Conservation (phyloP, 2,888 invertebrate species). For the Sesia apiformis region DNA sequence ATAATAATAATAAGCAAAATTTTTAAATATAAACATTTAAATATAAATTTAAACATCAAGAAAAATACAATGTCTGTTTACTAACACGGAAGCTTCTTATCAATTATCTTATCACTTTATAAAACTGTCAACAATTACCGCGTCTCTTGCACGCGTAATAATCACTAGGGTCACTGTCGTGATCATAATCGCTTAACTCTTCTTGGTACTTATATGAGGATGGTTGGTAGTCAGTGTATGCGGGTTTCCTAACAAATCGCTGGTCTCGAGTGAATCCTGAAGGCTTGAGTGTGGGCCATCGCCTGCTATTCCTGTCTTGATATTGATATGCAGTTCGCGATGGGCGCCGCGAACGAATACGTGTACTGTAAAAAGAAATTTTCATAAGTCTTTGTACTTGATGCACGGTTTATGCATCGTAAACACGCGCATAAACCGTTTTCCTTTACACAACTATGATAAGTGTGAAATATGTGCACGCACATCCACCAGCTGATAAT, state of each 20-base stretch:
- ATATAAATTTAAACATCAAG: too few relatives aligned
- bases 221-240: slow-evolving; percentile 2
- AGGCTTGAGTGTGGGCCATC: slow-evolving; percentile 36
- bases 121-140: slow-evolving; percentile 35
- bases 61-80: too few relatives aligned
- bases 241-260: neutral
- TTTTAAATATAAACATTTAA: too few relatives aligned
- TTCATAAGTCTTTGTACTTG: neutral
- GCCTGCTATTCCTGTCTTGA: slow-evolving; percentile 44
- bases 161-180: slow-evolving; percentile 33
- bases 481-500: neutral
- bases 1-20: too few relatives aligned
- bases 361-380: slow-evolving; percentile 29
- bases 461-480: neutral
- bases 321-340: slow-evolving; percentile 42
- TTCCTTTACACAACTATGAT: neutral
- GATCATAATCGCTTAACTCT: slow-evolving; percentile 9
- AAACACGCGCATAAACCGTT: neutral
- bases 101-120: too few relatives aligned
- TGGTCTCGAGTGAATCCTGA: slow-evolving; percentile 12
- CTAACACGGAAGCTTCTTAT: too few relatives aligned
- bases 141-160: slow-evolving; percentile 38
- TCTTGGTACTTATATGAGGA: slow-evolving; percentile 1
- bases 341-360: slow-evolving; percentile 39
- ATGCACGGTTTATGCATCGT: neutral